A percentile compares a stretch with the other conserved stretches of the same genome.
Evolutionary conservation across 1,140 invertebrate species (phyloP).

Genomic region (Drosophila nigrodunni): DNA sequence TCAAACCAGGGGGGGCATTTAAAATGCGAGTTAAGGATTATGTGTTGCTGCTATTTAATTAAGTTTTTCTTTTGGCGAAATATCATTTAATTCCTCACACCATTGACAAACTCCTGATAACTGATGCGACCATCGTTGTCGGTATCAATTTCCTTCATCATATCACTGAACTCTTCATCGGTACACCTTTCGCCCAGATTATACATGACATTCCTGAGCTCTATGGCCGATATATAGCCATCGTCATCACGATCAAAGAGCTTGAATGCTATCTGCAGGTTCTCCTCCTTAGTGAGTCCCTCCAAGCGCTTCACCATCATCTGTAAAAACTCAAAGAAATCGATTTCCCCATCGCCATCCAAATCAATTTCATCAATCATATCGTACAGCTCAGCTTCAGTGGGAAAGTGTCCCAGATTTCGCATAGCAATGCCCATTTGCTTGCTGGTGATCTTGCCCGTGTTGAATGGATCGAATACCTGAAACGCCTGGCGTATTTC

Average conservation of each 20-base stretch:
- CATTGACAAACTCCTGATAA: conserved; percentile 41
- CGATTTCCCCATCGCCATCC: conserved; percentile 33
- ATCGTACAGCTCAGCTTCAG: conserved; percentile 51
- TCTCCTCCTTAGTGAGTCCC: background rate
- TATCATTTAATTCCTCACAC: conserved; percentile 13
- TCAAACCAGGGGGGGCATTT: background rate
- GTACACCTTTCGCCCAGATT: conserved; percentile 35
- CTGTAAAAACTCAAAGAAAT: conserved; percentile 10
- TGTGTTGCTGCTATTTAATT: conserved; percentile 8
- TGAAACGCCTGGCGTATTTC: conserved; percentile 44
- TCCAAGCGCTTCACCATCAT: conserved; percentile 28
- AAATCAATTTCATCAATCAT: conserved; percentile 47
- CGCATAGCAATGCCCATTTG: conserved; percentile 40
- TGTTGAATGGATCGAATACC: conserved; percentile 17
- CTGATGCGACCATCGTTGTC: conserved; percentile 47
- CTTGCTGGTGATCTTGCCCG: conserved; percentile 23
- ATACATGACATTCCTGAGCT: conserved; percentile 27
- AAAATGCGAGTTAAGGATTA: background rate
- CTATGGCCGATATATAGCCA: conserved; percentile 16
- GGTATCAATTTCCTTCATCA: conserved; percentile 49
- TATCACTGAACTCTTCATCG: conserved; percentile 51
- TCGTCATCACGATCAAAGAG: conserved; percentile 49
- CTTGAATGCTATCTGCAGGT: conserved; percentile 34
- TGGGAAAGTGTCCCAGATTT: conserved; percentile 37
- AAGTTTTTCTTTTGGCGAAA: background rate